Conservation (phyloP, 92 coral and sea anemone genomes). For the Epizoanthus ramosus region DNA sequence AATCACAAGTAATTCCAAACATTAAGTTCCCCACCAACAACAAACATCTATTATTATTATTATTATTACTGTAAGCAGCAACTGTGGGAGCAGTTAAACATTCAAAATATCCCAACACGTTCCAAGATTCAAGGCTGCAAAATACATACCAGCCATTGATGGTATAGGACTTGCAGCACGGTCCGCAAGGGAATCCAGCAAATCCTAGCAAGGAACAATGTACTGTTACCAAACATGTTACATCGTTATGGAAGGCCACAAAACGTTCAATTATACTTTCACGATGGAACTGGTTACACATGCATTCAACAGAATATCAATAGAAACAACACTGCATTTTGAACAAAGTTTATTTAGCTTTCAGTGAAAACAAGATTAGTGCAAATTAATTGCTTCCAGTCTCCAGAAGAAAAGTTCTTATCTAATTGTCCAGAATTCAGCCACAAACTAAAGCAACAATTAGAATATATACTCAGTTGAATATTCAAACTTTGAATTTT, state of each 20-base stretch:
- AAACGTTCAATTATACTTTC: not conserved
- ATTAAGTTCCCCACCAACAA: too few species aligned
- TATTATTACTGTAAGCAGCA: too few species aligned
- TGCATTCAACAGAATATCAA: not conserved
- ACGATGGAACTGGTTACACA: not conserved
- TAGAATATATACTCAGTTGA: too few species aligned
- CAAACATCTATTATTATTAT: too few species aligned
- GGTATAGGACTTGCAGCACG: slow-evolving; percentile 83
- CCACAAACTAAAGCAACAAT: too few species aligned
- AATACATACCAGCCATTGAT: slow-evolving; percentile 43
- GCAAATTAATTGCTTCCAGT: not conserved
- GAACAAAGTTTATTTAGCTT: not conserved
- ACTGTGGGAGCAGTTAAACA: too few species aligned
- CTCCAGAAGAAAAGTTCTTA: slow-evolving; percentile 1
- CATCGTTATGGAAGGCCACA: not conserved
- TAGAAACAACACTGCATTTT: not conserved
- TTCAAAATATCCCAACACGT: too few species aligned
- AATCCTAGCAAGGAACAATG: slow-evolving; percentile 62
- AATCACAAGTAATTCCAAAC: too few species aligned
- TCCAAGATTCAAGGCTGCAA: not conserved
- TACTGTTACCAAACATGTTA: not conserved
- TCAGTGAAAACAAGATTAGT: not conserved
- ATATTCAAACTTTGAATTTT: too few species aligned
- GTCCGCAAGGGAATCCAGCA: slow-evolving; percentile 92
- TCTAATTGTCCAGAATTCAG: too few species aligned